Evolutionary conservation across 2,797 vertebrate genomes (phyloP).

Genomic region (Okamejei kenojei): DNA sequence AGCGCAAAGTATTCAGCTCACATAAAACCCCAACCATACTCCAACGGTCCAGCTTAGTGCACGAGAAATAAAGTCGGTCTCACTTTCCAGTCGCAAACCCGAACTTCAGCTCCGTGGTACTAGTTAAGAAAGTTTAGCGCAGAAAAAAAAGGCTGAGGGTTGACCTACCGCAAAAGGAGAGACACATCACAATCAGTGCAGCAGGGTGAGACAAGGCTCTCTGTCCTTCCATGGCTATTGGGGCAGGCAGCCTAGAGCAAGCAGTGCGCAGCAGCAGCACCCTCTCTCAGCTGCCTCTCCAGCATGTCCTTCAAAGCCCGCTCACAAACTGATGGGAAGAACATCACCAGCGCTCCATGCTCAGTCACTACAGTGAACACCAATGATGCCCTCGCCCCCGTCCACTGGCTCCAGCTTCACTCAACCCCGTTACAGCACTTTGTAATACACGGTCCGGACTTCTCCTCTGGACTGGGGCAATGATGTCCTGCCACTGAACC

Average conservation of each 20-base stretch:
- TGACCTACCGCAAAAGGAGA: constrained; percentile 26
- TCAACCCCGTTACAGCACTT: neutral
- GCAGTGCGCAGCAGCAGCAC: neutral
- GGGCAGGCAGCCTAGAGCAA: constrained; percentile 39
- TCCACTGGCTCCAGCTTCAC: constrained; percentile 20
- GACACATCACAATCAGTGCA: constrained; percentile 41
- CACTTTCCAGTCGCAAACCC: neutral
- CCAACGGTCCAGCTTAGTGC: neutral
- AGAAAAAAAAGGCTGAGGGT: neutral
- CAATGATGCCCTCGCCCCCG: constrained; percentile 42
- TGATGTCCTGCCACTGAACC: neutral
- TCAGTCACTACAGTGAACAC: constrained; percentile 38
- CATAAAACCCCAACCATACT: neutral
- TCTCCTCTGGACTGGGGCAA: constrained; percentile 40
- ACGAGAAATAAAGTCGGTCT: neutral
- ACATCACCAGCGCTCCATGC: constrained; percentile 33
- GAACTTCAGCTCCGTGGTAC: neutral
- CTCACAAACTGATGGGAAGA: neutral
- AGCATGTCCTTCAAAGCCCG: constrained; percentile 38
- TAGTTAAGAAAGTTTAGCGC: constrained; percentile 9
- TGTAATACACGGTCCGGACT: constrained; percentile 49
- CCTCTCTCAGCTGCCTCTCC: constrained; percentile 24
- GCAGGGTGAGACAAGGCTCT: constrained; percentile 42
- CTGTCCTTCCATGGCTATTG: constrained; percentile 48
- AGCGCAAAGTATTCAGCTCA: neutral